Conservation (phyloP, 2,797 vertebrate genomes). For the Tokudaia muenninki region DNA sequence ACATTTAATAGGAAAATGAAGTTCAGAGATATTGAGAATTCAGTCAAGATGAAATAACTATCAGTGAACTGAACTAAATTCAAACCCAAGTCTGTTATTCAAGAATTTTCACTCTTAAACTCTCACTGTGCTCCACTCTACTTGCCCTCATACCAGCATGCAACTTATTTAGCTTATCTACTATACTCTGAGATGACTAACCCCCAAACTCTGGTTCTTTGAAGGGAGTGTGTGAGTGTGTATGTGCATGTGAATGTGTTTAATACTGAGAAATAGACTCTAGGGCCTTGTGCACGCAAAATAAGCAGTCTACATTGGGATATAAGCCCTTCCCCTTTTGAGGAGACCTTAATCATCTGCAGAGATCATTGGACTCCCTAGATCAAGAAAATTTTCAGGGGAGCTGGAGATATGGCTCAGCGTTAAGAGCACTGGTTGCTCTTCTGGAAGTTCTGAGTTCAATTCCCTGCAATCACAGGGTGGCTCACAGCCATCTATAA, state of each 20-base stretch:
- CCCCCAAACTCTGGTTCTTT: background rate
- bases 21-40: constrained; percentile 19
- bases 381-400: too few relatives aligned
- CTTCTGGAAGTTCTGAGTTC: too few relatives aligned
- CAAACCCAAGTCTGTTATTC: constrained; percentile 5
- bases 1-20: constrained; percentile 20
- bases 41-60: background rate
- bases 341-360: background rate
- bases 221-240: background rate
- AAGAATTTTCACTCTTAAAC: background rate
- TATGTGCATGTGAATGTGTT: background rate
- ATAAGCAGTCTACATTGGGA: background rate
- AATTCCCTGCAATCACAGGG: too few relatives aligned
- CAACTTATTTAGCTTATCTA: background rate
- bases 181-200: background rate
- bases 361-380: background rate
- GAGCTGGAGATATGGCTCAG: too few relatives aligned
- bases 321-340: background rate
- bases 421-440: too few relatives aligned
- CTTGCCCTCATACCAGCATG: accelerated
- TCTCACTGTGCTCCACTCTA: background rate
- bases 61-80: background rate
- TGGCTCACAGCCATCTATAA: too few relatives aligned
- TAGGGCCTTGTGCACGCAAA: background rate
- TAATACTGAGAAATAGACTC: background rate